Conservation (phyloP, 2,888 invertebrate species). For the Pollenia griseotomentosa region DNA sequence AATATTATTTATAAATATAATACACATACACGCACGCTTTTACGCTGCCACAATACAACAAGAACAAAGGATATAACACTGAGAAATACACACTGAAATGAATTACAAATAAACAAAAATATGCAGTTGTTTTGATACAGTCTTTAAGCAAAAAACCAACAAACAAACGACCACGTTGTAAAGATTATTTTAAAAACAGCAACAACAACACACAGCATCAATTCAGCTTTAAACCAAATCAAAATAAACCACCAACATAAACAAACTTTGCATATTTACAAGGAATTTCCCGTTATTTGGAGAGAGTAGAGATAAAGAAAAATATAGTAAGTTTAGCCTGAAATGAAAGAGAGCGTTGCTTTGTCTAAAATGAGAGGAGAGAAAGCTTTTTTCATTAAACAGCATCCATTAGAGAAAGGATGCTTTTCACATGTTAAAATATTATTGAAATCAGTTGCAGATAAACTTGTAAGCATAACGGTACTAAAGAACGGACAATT, state of each 20-base stretch:
- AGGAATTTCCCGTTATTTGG: slow-evolving; percentile 61
- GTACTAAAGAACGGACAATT: slow-evolving; percentile 51
- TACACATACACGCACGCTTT: neutral
- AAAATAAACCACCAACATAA: slow-evolving; percentile 1
- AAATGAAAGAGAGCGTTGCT: neutral
- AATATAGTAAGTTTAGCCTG: neutral
- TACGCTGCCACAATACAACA: neutral
- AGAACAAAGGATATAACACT: slow-evolving; percentile 8
- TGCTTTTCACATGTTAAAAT: slow-evolving; percentile 44
- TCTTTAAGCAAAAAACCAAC: neutral
- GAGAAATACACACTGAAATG: neutral
- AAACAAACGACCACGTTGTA: slow-evolving; percentile 56
- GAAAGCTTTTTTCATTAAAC: slow-evolving; percentile 45
- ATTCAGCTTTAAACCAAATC: neutral
- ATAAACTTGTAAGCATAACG: slow-evolving; percentile 72
- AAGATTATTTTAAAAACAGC: slow-evolving; percentile 37
- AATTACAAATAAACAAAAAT: slow-evolving; percentile 22
- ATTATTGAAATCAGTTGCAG: slow-evolving; percentile 67
- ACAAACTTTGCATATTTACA: neutral
- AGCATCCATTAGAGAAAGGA: slow-evolving; percentile 59
- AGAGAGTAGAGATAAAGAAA: slow-evolving; percentile 1
- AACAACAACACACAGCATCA: slow-evolving; percentile 9
- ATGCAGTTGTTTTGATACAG: slow-evolving; percentile 36
- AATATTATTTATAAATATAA: slow-evolving; percentile 46
- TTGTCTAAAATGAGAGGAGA: slow-evolving; percentile 1